Base-by-base conservation (phyloP, 2,888 invertebrate genomes). In the Lasioglossum oenotherae region DNA sequence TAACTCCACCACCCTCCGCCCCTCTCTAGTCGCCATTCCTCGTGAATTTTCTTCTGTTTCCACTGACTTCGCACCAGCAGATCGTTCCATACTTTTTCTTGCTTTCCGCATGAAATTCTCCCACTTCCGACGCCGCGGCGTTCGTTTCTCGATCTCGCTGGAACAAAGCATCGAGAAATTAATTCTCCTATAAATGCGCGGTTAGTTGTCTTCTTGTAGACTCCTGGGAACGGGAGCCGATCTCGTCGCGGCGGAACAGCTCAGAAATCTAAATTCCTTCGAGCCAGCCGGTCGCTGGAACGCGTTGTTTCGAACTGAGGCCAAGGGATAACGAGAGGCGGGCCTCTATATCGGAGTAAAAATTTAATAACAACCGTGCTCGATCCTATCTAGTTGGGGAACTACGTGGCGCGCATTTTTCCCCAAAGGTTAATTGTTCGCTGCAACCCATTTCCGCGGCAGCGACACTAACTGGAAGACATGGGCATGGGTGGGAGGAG, bases 341-440 rank as follows among this genome's bases (percentile, higher is more conserved):
- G 41, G 8, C 80, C 35, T 46, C 38, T 19, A 57, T 46, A 69
- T 38, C 60, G 60, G 60, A 16, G 71, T 35, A n/a, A 27, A 60
- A 60, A 81, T 75, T 81, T 73, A 84, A 84, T 74, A 82, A 74
- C 77, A 74, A 57, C 19, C n/a, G 35, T 31, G 57, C 44, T 74
- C 77, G 84, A 84, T 74, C 31, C 31, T 69, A 69, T 69, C 69
- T 69, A 57, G 57, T 57, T 38, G 57, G 49, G 23, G 35, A 67
- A 38, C 49, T 81, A 16, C 14, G 49, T 23, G 14, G 16, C 73
- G 73, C 31, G 57, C 69, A 53, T 74, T 67, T 77, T 74, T 38
- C 38, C 77, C 49, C 67, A 19, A 71, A 81, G 78, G 67, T 75
- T 85, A 81, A 81, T 81, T 78, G 86, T 78, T 76, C 31, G 35